Evolutionary conservation across 2,888 invertebrate species (phyloP).

Genomic region (Orthosia gothica): DNA sequence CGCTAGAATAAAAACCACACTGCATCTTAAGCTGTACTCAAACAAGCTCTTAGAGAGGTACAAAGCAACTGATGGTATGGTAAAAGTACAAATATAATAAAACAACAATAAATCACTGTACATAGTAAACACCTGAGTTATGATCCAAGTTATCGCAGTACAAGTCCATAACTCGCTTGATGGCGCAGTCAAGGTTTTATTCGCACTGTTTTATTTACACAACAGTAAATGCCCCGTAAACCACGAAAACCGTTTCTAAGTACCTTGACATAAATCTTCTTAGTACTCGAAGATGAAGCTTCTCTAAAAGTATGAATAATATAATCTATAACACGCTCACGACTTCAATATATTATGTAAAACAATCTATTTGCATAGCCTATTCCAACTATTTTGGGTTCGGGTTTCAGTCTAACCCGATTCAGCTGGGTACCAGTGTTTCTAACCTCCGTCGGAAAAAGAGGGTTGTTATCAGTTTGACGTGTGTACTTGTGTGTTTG

Average conservation of each 20-base stretch:
- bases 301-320: conserved; percentile 32
- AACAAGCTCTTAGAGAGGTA: no score
- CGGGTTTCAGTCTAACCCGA: no score
- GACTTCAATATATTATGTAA: not conserved
- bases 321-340: not conserved
- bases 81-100: conserved; percentile 12
- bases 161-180: conserved; percentile 51
- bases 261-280: conserved; percentile 53
- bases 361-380: no score
- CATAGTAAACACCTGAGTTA: conserved; percentile 33
- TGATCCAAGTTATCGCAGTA: conserved; percentile 30
- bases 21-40: no score
- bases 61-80: not conserved
- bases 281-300: conserved; percentile 28
- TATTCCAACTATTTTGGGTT: no score
- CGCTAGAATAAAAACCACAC: no score
- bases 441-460: no score
- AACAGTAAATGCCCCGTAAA: conserved; percentile 54
- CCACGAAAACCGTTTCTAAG: conserved; percentile 51
- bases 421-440: no score
- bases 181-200: conserved; percentile 58
- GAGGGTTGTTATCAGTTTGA: no score
- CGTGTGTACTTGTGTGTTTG: no score
- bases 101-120: conserved; percentile 29
- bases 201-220: conserved; percentile 58